Base-by-base conservation (phyloP, 2,888 invertebrate species). In the Tetranychus piercei region DNA sequence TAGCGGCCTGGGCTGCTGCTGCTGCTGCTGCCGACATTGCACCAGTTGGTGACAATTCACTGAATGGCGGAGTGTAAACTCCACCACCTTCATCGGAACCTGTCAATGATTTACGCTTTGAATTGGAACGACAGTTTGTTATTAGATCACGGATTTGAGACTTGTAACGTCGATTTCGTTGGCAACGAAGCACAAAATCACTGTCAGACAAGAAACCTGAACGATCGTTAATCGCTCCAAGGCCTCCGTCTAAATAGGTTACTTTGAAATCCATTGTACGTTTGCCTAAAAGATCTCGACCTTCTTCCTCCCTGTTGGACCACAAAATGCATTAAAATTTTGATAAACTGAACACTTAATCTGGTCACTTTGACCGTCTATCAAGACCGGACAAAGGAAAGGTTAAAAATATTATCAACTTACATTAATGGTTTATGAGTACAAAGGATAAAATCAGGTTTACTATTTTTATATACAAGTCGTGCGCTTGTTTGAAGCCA, bases 201-300 rank as follows among this genome's bases (percentile, higher is more conserved):
- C 76, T 78, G 55, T 77, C 78, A 3, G 78, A 76, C 18, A 78
- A 44, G 72, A 78, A 75, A 18, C 77, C 77, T 18, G 77, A 77
- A 8, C 78, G 75, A 65, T 75, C 75, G 44, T 22, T 66, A 84
- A 93, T 93, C 20, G 92, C 92, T 6, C 79, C 78, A 78, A 94
- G 86, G 20, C 93, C 93, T 0, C 93, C 93, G 82, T 94, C 94
- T 80, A 96, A 86, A 84, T 97, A 97, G 82, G 95, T 95, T 75
- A 94, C 94, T 87, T 97, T 96, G 84, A 96, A 97, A 84, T 97
- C 96, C 91, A 95, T 95, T 7, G 96, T 97, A 78, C 99, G 87
- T 83, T 99, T 99, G 64, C 96, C 96, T 73, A 97, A 86, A 77
- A 99, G 85, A 84, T 97, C 97, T 78, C 94, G 88, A 15, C 99